Evolutionary conservation across 2,113 vertebrate genomes (phyloP).

Genomic region (Apus apus): DNA sequence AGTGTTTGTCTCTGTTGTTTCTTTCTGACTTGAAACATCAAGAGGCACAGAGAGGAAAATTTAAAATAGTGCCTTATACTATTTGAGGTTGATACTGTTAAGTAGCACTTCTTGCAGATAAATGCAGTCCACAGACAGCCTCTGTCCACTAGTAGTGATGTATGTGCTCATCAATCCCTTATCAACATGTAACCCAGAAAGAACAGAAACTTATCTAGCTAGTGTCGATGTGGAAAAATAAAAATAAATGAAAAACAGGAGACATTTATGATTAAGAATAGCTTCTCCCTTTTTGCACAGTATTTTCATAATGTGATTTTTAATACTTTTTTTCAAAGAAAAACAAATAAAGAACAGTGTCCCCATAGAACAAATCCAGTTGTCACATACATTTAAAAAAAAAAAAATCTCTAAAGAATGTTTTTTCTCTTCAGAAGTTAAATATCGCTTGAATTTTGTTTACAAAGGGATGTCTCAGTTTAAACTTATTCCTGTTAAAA

Average conservation of each 20-base stretch:
- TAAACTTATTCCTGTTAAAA: not conserved
- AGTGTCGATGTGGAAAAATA: not conserved
- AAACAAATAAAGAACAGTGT: not conserved
- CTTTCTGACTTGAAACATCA: not conserved
- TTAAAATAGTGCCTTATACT: not conserved
- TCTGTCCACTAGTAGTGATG: not conserved
- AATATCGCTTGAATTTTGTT: not conserved
- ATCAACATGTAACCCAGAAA: not conserved
- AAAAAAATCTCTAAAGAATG: not conserved
- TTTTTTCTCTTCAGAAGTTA: not conserved
- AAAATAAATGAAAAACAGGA: not conserved
- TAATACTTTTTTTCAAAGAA: not conserved
- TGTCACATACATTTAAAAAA: not conserved
- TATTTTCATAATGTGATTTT: not conserved
- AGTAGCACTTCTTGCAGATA: not conserved
- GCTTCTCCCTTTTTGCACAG: not conserved
- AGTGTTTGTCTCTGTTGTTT: not conserved
- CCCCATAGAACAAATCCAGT: fast-evolving
- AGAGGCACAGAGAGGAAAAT: not conserved
- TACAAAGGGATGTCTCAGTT: not conserved
- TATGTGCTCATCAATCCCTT: not conserved
- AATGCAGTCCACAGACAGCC: not conserved
- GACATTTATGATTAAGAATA: not conserved
- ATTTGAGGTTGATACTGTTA: not conserved
- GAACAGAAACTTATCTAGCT: not conserved